These are phyloP conservation scores for Siderastrea siderea DNA, from an alignment of 92 coral and sea anemone species.

Conservation along the genomic window DNA sequence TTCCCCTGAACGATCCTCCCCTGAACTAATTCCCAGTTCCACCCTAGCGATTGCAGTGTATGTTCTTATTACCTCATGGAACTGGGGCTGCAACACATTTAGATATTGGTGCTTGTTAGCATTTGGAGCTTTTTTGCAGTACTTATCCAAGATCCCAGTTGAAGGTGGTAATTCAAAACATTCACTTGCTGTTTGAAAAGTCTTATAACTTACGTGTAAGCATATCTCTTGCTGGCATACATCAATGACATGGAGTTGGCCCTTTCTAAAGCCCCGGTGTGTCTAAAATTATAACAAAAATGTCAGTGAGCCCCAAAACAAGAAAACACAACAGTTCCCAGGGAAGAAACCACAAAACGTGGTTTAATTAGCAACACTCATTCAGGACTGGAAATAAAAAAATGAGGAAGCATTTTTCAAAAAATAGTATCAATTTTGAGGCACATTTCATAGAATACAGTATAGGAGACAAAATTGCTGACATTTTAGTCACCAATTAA, in stretches of 20 bases:
- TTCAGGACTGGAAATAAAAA: no score
- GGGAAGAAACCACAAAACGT: background rate
- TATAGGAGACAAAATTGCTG: no score
- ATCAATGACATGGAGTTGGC: constrained; percentile 43
- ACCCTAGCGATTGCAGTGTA: no score
- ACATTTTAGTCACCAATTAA: no score
- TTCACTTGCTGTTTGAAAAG: background rate
- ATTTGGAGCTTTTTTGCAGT: background rate
- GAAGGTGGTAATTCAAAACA: background rate
- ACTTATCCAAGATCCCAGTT: background rate
- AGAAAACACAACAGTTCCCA: background rate
- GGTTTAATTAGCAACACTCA: background rate
- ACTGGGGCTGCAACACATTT: no score
- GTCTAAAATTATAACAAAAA: constrained; percentile 15
- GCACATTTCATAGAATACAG: no score
- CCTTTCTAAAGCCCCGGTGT: constrained; percentile 50
- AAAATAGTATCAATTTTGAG: no score
- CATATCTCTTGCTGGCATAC: constrained; percentile 51
- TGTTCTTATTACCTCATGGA: no score
- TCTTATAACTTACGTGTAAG: constrained; percentile 16
- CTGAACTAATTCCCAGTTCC: no score
- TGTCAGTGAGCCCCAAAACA: background rate
- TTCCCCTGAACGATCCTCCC: no score
- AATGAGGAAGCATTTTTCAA: no score
- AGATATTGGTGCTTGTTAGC: no score